Conservation (phyloP, 2,113 vertebrate species). For the Oenanthe melanoleuca region DNA sequence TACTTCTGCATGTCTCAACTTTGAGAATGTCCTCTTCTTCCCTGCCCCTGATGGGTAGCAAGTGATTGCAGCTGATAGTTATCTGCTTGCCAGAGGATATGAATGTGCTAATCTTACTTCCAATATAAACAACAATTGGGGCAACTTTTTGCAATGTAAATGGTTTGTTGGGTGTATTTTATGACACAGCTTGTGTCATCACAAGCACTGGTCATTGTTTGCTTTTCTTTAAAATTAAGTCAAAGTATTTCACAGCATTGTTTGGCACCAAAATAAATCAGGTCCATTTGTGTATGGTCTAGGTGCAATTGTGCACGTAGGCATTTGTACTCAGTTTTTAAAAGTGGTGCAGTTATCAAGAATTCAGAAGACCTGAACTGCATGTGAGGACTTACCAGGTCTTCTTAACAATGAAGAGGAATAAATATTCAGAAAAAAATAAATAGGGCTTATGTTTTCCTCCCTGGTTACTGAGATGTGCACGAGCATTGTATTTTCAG, state of each 20-base stretch:
- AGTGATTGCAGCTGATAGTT: constrained; percentile 29
- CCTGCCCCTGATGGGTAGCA: not conserved
- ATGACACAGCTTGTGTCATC: constrained; percentile 42
- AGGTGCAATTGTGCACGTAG: constrained; percentile 15
- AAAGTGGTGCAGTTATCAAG: not conserved
- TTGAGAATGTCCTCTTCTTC: not conserved
- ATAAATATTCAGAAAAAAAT: not conserved
- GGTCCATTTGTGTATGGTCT: not conserved
- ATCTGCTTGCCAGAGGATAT: constrained; percentile 62
- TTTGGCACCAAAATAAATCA: constrained; percentile 15
- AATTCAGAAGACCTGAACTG: not conserved
- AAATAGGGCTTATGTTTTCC: not conserved
- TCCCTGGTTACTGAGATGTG: not conserved
- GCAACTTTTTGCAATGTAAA: constrained; percentile 64
- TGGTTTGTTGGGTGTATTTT: constrained; percentile 37
- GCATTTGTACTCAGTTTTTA: not conserved
- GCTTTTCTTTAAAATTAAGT: constrained; percentile 49
- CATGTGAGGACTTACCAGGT: not conserved
- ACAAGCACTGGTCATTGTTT: constrained; percentile 40
- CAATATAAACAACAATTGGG: constrained; percentile 44
- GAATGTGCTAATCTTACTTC: constrained; percentile 48
- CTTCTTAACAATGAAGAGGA: not conserved
- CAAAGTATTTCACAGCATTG: constrained; percentile 17
- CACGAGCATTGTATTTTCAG: not conserved
- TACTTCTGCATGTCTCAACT: not conserved